Evolutionary conservation across 2,113 vertebrate species (phyloP), one percentile per base, ranked within the genome.

Genomic region (Tonatia bakeri): DNA sequence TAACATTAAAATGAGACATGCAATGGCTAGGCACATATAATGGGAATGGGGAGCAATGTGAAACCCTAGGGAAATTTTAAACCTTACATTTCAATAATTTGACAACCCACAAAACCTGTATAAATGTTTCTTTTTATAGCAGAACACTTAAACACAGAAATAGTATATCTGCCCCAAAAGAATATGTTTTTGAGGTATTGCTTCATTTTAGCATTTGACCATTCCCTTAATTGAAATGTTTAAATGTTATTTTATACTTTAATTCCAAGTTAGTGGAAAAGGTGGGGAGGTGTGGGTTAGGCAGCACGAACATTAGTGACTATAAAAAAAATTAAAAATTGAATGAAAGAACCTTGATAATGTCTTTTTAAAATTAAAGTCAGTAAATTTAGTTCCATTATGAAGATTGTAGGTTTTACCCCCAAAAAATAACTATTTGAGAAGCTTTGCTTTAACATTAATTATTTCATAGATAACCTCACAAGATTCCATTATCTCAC

Each of bases 331-430:
- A 87, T 89, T 86, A 83, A 95, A 97, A 97, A 59, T 70, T 87
- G 76, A 96, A 93, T 76, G 79, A 85, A 96, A 87, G 22, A 96
- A 88, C 7, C 1, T 72, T n/a, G 31, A 52, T 89, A 56, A 79
- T 96, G 36, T 50, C 28, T 93, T 88, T 90, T 91, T 82, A 50
- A 97, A 94, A 86, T 95, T 91, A 97, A 97, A 75, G 93, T 94
- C 80, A 95, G 15, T 91, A 96, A 92, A 87, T 95, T 96, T 77
- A 47, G 5, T 54, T 96, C 52, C 20, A 31, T 64, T 94, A 81
- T 52, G 38, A 82, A 91, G 14, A 83, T 36, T 5, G 65, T 70
- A 84, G 93, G 61, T 47, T 92, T 90, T 72, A 76, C 15, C 3
- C 31, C 56, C 56, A 1, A 59, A 79, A 65, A 61, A 70, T 38